These are phyloP conservation scores for Galeruca laticollis DNA, from an alignment of 2,888 invertebrate genomes.

Conservation along the genomic window DNA sequence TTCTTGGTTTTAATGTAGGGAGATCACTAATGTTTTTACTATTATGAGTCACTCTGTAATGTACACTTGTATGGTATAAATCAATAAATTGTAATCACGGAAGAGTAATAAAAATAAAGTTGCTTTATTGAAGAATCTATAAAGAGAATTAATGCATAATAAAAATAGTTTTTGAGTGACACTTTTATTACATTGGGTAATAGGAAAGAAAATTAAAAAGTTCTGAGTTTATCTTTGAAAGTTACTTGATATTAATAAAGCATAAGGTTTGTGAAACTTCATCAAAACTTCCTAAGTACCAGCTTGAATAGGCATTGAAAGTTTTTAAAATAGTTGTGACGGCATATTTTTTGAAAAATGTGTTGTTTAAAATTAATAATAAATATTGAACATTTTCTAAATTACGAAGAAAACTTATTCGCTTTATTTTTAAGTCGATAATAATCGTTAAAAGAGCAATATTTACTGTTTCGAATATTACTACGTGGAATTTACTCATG, in stretches of 20 bases:
- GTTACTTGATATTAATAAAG: conserved; percentile 2
- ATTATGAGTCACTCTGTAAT: background rate
- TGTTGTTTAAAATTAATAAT: too few species aligned
- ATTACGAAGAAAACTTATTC: too few species aligned
- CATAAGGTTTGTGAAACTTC: conserved; percentile 1
- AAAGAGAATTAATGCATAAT: conserved; percentile 6
- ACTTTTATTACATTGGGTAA: background rate
- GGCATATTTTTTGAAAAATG: background rate
- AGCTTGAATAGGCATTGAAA: background rate
- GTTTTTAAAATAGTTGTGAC: background rate
- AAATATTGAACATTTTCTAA: too few species aligned
- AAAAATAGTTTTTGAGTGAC: conserved; percentile 11
- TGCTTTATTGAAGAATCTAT: background rate
- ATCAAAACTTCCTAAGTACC: background rate
- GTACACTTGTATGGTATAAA: conserved; percentile 12
- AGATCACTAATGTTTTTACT: too few species aligned
- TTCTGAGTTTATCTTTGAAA: background rate
- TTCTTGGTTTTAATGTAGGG: too few species aligned
- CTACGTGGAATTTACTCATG: too few species aligned
- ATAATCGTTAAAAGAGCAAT: too few species aligned
- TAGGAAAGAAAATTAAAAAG: background rate
- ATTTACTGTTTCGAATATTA: too few species aligned
- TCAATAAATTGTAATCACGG: conserved; percentile 26
- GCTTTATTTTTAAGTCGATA: too few species aligned
- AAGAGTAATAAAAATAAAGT: background rate